These are phyloP conservation scores for Strigops habroptila DNA, from an alignment of 2,113 vertebrate genomes.

Conservation along the genomic window DNA sequence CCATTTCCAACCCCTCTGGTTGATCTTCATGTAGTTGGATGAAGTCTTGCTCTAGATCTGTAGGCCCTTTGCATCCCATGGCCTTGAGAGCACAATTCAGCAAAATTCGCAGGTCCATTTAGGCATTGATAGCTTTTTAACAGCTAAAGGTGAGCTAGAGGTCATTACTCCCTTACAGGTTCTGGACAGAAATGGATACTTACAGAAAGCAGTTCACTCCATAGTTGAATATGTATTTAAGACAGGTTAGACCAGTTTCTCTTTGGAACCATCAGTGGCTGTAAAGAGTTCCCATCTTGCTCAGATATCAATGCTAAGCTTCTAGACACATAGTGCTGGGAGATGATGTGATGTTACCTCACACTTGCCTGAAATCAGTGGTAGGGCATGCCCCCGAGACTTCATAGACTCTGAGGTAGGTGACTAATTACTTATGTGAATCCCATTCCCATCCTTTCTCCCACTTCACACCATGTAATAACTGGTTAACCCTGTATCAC, in stretches of 20 bases:
- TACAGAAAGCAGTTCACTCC: neutral
- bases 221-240: neutral
- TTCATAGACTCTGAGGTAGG: neutral
- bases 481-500: neutral
- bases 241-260: neutral
- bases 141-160: neutral
- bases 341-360: neutral
- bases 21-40: neutral
- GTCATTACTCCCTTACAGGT: neutral
- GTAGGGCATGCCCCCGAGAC: neutral
- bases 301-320: neutral
- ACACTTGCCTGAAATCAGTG: neutral
- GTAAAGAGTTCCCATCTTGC: neutral
- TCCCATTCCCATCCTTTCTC: neutral
- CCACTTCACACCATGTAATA: neutral
- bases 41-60: neutral
- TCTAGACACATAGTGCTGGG: neutral
- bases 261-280: neutral
- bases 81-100: neutral
- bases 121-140: neutral
- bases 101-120: neutral
- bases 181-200: neutral
- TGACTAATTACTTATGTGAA: neutral
- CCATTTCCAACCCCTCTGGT: neutral
- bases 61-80: neutral